Evolutionary conservation across 2,113 vertebrate species (phyloP).

Genomic region (Hippocampus abdominalis): DNA sequence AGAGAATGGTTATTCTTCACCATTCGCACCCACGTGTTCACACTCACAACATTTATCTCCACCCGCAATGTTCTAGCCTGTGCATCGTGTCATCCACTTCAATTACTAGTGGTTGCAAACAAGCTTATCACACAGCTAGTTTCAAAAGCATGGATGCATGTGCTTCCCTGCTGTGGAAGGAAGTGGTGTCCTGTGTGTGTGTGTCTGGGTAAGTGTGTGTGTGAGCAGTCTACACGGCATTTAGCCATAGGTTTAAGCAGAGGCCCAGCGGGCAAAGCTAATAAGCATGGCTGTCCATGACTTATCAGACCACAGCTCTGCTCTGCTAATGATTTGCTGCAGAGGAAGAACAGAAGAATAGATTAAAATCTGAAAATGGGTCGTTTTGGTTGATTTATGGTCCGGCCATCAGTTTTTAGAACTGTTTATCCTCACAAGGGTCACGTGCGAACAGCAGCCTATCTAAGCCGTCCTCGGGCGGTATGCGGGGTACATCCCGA

Average conservation of each 20-base stretch:
- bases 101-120: constrained; percentile 5
- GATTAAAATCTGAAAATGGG: background rate
- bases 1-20: background rate
- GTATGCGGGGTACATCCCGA: no score
- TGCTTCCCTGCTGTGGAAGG: background rate
- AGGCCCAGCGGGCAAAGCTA: constrained; percentile 25
- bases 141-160: constrained; percentile 11
- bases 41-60: background rate
- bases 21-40: background rate
- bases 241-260: constrained; percentile 38
- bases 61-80: constrained; percentile 3
- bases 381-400: background rate
- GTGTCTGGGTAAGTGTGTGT: background rate
- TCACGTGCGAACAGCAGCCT: no score
- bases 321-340: constrained; percentile 24
- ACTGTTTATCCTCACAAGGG: no score
- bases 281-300: constrained; percentile 27
- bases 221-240: constrained; percentile 12
- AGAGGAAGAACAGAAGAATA: background rate
- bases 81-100: constrained; percentile 8
- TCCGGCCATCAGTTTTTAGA: no score
- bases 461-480: no score
- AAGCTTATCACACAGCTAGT: constrained; percentile 15
- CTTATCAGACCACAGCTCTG: constrained; percentile 3
- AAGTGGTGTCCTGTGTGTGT: background rate